Percentiles rank a stretch among this genome's conserved stretches.
phyloP scores from a whole-genome alignment of 2,888 invertebrate genomes.

The Eilema griseolum region DNA sequence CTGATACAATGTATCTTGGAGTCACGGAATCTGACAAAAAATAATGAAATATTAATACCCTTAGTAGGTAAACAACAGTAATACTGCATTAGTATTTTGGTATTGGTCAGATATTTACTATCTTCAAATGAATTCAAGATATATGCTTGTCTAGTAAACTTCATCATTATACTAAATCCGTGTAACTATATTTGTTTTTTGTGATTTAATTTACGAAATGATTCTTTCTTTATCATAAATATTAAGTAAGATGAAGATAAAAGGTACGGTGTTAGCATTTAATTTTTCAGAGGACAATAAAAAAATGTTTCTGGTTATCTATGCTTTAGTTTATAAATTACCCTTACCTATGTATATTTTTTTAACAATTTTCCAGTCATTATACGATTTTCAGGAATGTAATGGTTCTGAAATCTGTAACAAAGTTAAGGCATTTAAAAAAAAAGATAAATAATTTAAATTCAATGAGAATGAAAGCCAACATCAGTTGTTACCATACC shows the following conservation, averaged over 20 bases:
- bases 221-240: no score
- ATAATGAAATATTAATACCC: background rate
- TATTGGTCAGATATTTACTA: slow-evolving; percentile 50
- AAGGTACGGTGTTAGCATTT: background rate
- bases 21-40: background rate
- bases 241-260: no score
- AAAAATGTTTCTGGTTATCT: no score
- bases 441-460: background rate
- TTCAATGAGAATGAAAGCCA: background rate
- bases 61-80: background rate
- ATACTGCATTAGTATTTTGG: background rate
- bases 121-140: slow-evolving; percentile 72
- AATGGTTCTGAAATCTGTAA: background rate
- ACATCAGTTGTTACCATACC: slow-evolving; percentile 72
- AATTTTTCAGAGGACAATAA: background rate
- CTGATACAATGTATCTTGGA: background rate
- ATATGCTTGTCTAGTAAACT: slow-evolving; percentile 72
- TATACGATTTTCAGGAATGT: background rate
- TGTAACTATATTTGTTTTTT: background rate
- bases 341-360: background rate
- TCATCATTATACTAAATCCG: slow-evolving; percentile 54
- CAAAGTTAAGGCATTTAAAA: background rate
- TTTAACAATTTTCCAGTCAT: background rate
- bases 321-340: background rate
- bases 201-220: background rate